Evolutionary conservation across 2,797 vertebrate genomes (phyloP), one percentile per base, ranked within the genome.

Genomic region (Chromobotia macracanthus): DNA sequence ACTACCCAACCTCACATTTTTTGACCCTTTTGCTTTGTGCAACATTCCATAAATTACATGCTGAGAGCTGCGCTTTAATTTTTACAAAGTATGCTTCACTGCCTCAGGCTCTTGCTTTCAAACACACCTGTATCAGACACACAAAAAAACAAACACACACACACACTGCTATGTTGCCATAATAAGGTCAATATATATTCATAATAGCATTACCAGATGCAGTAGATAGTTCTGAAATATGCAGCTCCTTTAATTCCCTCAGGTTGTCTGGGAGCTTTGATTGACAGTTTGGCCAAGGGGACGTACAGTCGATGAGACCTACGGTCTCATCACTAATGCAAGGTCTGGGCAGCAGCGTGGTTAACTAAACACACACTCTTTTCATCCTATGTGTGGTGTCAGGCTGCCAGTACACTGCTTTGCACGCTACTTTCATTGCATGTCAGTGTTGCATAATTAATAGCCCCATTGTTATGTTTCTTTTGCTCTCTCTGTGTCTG

Each of bases 101-200:
- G 92, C 91, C 88, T 88, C 90, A 84, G 90, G 91, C 93, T 80
- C 70, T 67, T 70, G 69, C 79, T 51, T 81, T 18, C 48, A 28
- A 21, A 15, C 71, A 25, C 75, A 53, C 75, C 38, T 44, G 41
- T 44, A 44, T 44, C 10, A 61, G 41, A 44, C 41, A 44, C 41
- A 44, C 41, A 44, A 8, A 44, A 41, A 44, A 44, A 44, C 41
- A 44, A 44, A 44, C 41, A 44, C 66, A 63, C 75, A 81, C 75
- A 72, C 68, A 80, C 58, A 89, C 89, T 78, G 83, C 89, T 91
- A 92, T 91, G 89, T 91, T 88, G 90, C 90, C 90, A 89, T 94
- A 93, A 94, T 92, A 90, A 94, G 93, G 94, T 95, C 93, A 92
- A 92, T 93, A 91, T 91, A 93, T 91, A 94, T 94, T 93, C 93